These are phyloP conservation scores for Globicephala melas DNA, from an alignment of 2,113 vertebrate genomes.

Conservation along the genomic window DNA sequence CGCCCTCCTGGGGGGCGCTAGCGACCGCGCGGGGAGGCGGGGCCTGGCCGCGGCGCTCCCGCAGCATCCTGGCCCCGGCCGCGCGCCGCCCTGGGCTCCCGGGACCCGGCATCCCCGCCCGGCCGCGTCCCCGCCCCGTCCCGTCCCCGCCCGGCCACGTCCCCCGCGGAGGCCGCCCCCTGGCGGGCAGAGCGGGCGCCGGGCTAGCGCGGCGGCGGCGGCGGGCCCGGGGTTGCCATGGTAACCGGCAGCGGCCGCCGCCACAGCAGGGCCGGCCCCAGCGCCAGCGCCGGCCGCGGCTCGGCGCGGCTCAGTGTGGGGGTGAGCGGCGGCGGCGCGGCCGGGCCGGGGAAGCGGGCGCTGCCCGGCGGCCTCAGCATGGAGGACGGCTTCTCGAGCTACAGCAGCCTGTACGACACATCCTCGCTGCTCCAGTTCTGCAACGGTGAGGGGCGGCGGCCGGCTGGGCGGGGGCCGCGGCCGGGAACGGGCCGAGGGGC, in stretches of 20 bases:
- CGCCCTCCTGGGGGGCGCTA: neutral
- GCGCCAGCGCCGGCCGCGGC: slow-evolving; percentile 68
- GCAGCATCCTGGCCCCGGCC: neutral
- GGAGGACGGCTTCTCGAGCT: slow-evolving; percentile 95
- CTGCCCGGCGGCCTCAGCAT: slow-evolving; percentile 84
- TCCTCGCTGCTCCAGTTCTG: slow-evolving; percentile 97
- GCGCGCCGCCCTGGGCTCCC: neutral
- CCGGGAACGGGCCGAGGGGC: neutral
- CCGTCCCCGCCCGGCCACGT: slow-evolving; percentile 19
- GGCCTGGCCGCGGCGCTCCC: neutral
- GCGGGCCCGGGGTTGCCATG: slow-evolving; percentile 93
- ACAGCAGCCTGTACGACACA: slow-evolving; percentile 97
- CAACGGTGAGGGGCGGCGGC: slow-evolving; percentile 87
- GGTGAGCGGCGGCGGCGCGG: slow-evolving; percentile 74
- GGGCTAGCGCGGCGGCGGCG: slow-evolving; percentile 70
- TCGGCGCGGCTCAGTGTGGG: slow-evolving; percentile 77
- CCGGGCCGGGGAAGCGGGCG: slow-evolving; percentile 58
- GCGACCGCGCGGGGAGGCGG: neutral
- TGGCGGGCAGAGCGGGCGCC: slow-evolving; percentile 49
- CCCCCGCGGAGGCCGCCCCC: slow-evolving; percentile 61
- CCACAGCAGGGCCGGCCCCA: slow-evolving; percentile 81
- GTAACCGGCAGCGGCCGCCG: slow-evolving; percentile 92
- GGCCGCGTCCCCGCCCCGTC: neutral
- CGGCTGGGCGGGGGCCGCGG: neutral
- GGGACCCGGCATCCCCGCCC: neutral